Evolutionary conservation across 2,797 vertebrate species (phyloP), one percentile per base, ranked within the genome.

Genomic region (Octomys mimax): DNA sequence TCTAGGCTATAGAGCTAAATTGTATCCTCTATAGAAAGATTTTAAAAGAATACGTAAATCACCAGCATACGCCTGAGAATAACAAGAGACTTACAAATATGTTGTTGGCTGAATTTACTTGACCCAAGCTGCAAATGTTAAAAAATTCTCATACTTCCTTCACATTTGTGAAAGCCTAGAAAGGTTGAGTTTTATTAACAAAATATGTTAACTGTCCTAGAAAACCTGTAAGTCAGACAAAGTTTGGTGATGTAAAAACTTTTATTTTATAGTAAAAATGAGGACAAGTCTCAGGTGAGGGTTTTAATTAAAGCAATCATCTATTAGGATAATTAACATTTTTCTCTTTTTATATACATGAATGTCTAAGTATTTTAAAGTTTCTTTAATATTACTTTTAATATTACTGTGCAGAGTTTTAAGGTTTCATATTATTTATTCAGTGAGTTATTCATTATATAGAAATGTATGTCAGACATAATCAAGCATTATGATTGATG

Each of bases 261-360:
- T 91, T 91, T 87, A 89, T 68, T 89, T 97, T 92, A 91, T 13
- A 52, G 87, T 49, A 80, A 94, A 81, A 92, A 86, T 39, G 14
- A 73, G 64, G 5, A 88, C 71, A 75, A 31, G 42, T n/a, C 49
- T 21, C 57, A 42, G 19, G 33, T 93, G 75, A 59, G 33, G 46
- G 91, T 61, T 96, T 93, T 89, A 93, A 93, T 92, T 94, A 83
- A 36, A 83, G 33, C 33, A 94, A 75, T 95, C n/a, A 86, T 88
- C 28, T 57, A 33, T 46, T 24, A 79, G 36, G n/a, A 28, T 84
- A 93, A 93, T 89, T 89, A 85, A 82, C 81, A 2, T 33, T 57
- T 73, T 78, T 33, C 1, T 33, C 5, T 28, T 39, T 19, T 52
- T 49, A 84, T 61, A 83, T 0, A 61, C 1, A 33, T 57, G 24